Evolutionary conservation across 2,113 vertebrate genomes (phyloP), one percentile per base, ranked within the genome.

Genomic region (Dermatemys mawii): DNA sequence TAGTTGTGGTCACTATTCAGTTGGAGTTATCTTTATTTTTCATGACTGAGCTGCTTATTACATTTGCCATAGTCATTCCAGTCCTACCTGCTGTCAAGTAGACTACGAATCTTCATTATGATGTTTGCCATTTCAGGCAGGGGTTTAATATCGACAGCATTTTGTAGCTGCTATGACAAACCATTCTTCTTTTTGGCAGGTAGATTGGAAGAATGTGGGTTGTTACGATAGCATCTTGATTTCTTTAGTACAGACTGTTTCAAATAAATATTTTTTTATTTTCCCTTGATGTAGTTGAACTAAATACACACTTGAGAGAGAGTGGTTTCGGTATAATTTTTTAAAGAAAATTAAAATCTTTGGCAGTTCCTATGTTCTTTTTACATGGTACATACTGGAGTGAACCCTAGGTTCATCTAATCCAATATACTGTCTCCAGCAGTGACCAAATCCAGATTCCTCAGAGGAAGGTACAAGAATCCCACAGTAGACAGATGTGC

Each of bases 201-300:
- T 46, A 73, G 67, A 86, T 46, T 86, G 44, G 19, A 53, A 22
- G n/a, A 19, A 35, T 22, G 51, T 29, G 24, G 46, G 4, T 70
- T 70, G 63, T 70, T 38, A 51, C n/a, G 3, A 16, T 73, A 4
- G 11, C 8, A 2, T 8, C 0, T 0, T 2, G 73, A 9, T 44
- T 76, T 50, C 51, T 82, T 84, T 60, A 0, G 4, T 53, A 88
- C 6, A 89, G 60, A 24, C 6, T 75, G 22, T 87, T 73, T 83
- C 80, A 78, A 46, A 24, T 11, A 49, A 87, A 75, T 9, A 38
- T 2, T 76, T 29, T 29, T 24, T 11, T 21, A 19, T 84, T 87
- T 81, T 57, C 8, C 92, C 5, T 48, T 50, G 89, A 24, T 35
- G 32, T 80, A 75, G 4, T 11, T 81, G 55, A 73, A 54, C 11